phyloP scores from a whole-genome alignment of 2,888 invertebrate species.

The Merodon equestris region DNA sequence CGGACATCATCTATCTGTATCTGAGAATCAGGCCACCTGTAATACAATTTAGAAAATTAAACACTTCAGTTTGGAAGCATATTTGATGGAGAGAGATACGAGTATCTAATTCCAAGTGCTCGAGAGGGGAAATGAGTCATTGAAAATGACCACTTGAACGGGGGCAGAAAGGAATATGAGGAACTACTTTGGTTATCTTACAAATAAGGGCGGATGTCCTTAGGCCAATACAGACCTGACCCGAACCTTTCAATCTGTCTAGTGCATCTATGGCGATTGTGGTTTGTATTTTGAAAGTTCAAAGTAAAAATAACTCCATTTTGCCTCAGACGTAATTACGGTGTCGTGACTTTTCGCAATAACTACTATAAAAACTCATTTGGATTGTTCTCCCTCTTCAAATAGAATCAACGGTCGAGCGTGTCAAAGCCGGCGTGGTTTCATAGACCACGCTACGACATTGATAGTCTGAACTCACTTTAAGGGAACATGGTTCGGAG shows the following conservation, averaged over 20 bases:
- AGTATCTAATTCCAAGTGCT: conserved; percentile 46
- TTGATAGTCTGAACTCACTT: too few species aligned
- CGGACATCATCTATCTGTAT: conserved; percentile 19
- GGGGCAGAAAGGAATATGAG: too few species aligned
- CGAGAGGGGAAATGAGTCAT: conserved; percentile 13
- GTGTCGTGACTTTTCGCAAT: conserved; percentile 65
- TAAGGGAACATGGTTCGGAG: too few species aligned
- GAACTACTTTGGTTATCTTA: too few species aligned
- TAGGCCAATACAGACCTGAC: too few species aligned
- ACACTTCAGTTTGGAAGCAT: conserved; percentile 57
- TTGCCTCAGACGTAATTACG: conserved; percentile 49
- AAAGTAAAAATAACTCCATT: conserved; percentile 48
- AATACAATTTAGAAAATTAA: conserved; percentile 65
- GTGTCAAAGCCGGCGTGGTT: conserved; percentile 35
- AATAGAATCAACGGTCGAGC: conserved; percentile 48
- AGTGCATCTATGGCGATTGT: not conserved
- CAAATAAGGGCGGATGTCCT: too few species aligned
- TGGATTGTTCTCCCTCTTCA: conserved; percentile 46
- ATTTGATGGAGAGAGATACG: not conserved
- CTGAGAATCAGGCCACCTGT: conserved; percentile 62
- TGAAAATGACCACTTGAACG: too few species aligned
- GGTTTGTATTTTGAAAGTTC: not conserved
- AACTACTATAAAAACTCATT: conserved; percentile 63
- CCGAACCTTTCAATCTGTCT: too few species aligned
- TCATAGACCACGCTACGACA: not conserved